Percentiles rank a stretch among this genome's conserved stretches.
phyloP scores from a whole-genome alignment of 2,113 vertebrate species.

The Lathamus discolor region DNA sequence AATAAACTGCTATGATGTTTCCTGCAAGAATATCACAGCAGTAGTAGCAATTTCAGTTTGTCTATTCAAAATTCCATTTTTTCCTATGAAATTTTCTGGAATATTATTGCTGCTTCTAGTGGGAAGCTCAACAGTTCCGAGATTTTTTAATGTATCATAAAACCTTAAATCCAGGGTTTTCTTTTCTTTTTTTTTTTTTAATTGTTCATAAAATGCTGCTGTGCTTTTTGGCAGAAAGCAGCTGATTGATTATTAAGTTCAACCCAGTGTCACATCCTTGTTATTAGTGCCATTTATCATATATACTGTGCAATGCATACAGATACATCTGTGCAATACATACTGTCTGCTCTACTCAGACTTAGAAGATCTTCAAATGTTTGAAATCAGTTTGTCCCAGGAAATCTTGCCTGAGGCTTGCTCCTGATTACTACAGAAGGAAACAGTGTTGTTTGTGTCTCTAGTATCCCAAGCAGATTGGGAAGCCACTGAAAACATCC shows the following conservation, averaged over 20 bases:
- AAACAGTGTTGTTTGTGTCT: background rate
- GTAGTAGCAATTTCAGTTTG: background rate
- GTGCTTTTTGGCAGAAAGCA: background rate
- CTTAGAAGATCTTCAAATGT: background rate
- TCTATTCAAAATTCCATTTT: background rate
- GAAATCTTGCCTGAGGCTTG: background rate
- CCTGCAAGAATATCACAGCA: background rate
- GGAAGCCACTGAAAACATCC: background rate
- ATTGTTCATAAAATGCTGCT: background rate
- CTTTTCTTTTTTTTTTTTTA: too few relatives aligned
- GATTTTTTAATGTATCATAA: background rate
- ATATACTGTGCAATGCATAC: background rate
- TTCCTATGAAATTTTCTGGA: background rate
- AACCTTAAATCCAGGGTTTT: background rate
- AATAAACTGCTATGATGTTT: background rate
- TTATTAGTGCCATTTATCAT: fast-evolving
- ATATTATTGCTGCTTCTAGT: background rate
- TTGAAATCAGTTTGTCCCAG: background rate
- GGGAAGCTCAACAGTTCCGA: background rate
- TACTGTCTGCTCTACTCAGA: background rate
- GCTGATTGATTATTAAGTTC: background rate
- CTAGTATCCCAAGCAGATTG: background rate
- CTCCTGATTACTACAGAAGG: background rate
- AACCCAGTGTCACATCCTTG: background rate
- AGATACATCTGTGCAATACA: background rate